Evolutionary conservation across 1,140 invertebrate genomes (phyloP), one percentile per base, ranked within the genome.

Genomic region (Streblospio benedicti): DNA sequence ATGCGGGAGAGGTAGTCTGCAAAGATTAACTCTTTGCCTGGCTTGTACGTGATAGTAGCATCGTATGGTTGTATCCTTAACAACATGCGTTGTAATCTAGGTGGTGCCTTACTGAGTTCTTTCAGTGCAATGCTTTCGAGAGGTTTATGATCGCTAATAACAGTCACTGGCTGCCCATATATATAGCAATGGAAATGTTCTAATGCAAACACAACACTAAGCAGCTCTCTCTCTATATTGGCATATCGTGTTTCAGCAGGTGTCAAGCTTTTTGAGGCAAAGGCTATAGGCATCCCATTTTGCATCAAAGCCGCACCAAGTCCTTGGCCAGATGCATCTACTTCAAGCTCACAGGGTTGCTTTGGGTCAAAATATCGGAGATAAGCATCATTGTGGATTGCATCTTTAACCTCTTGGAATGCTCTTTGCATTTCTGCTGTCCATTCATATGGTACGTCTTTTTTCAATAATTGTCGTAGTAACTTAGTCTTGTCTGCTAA

Each of bases 51-150:
- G 0, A 83, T 61, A 20, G 67, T 61, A 28, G 80, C 69, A 62
- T 80, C 69, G 70, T 76, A 81, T 60, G 65, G 45, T 56, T 75
- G 73, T 9, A 82, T 38, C 53, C 67, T 67, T 4, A 81, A 57
- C 18, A 79, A 35, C 73, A 80, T 78, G n/a, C 74, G 50, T 66
- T 81, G 71, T 32, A 82, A 62, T 56, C 79, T 58, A 5, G 68
- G 55, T 28, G 76, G 72, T 35, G 70, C 67, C 57, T 71, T 68
- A 20, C 69, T 61, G 25, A 81, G 63, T 16, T 67, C 62, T 65
- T 80, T 81, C 56, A 71, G 66, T 14, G 71, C 66, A 53, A 81
- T 79, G 23, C 49, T 57, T 30, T 76, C 70, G 0, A 78, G 62
- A 6, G 62, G 62, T 57, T 57, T 32, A 51, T 64, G 59, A 50